These are phyloP conservation scores for Tiliacea citrago DNA, from an alignment of 2,888 invertebrate species.

Conservation along the genomic window DNA sequence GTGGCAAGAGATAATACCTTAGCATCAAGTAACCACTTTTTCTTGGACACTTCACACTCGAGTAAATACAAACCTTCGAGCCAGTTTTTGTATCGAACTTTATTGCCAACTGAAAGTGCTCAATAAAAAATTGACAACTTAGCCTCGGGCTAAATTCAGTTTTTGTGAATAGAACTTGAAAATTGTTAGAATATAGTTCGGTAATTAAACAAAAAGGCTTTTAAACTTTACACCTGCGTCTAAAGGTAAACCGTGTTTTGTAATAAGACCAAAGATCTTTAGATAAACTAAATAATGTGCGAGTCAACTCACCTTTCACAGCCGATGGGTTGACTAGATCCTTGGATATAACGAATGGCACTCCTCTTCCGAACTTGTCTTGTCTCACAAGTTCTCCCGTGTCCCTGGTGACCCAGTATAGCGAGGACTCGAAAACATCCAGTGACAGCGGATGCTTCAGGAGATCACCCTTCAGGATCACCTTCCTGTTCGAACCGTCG, in stretches of 20 bases:
- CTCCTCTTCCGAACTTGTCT: slow-evolving; percentile 99
- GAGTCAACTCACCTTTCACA: slow-evolving; percentile 92
- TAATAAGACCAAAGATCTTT: neutral
- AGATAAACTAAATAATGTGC: neutral
- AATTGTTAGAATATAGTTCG: too few relatives aligned
- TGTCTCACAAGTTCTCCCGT: slow-evolving; percentile 96
- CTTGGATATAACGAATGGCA: slow-evolving; percentile 95
- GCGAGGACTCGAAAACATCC: slow-evolving; percentile 97
- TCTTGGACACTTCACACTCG: neutral
- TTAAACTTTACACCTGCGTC: neutral
- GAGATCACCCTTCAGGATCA: slow-evolving; percentile 93
- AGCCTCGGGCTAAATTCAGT: neutral
- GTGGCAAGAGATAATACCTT: slow-evolving; percentile 28
- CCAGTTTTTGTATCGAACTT: neutral
- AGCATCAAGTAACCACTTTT: neutral
- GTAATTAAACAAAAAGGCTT: neutral
- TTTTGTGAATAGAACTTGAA: neutral
- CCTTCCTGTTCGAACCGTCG: slow-evolving; percentile 94
- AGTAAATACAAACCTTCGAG: neutral
- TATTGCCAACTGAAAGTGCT: neutral
- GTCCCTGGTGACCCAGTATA: slow-evolving; percentile 98
- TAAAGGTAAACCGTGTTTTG: neutral
- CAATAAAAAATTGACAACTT: neutral
- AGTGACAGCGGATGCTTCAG: slow-evolving; percentile 95
- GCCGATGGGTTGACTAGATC: slow-evolving; percentile 96